Percentiles rank a stretch among this genome's conserved stretches.
Evolutionary conservation across 2,797 vertebrate genomes (phyloP).

Genomic region (Betta splendens): DNA sequence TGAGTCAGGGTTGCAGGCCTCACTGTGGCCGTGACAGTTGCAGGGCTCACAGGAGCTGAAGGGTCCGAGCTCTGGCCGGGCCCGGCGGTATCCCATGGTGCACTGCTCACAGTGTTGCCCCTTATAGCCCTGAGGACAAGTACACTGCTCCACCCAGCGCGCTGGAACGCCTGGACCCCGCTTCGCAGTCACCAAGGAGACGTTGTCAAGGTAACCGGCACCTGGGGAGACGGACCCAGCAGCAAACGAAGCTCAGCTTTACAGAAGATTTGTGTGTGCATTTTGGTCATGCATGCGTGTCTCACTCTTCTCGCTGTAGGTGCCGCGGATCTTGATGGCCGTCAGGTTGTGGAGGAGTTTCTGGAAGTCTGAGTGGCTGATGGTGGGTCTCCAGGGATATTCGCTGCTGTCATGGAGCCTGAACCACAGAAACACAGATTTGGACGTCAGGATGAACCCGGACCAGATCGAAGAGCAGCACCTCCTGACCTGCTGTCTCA

Average conservation of each 20-base stretch:
- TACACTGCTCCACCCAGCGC: slow-evolving; percentile 92
- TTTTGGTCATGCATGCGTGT: background rate
- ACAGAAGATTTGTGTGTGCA: slow-evolving; percentile 16
- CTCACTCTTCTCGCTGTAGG: slow-evolving; percentile 94
- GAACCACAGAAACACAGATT: slow-evolving; percentile 7
- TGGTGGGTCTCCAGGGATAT: slow-evolving; percentile 91
- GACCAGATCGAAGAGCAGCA: too few relatives aligned
- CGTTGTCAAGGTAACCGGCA: slow-evolving; percentile 90
- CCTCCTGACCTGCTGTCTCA: slow-evolving; percentile 48
- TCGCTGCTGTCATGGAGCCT: slow-evolving; percentile 93
- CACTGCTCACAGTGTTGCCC: slow-evolving; percentile 95
- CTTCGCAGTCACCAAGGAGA: slow-evolving; percentile 86
- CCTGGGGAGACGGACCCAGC: slow-evolving; percentile 65
- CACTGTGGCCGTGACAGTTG: slow-evolving; percentile 91
- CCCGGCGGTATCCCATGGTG: slow-evolving; percentile 87
- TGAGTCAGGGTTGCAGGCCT: slow-evolving; percentile 85
- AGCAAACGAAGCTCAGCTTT: rapidly evolving
- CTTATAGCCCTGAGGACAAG: slow-evolving; percentile 89
- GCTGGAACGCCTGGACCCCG: slow-evolving; percentile 82
- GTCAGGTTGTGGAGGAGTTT: slow-evolving; percentile 95
- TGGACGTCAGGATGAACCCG: too few relatives aligned
- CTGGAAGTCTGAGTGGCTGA: slow-evolving; percentile 91
- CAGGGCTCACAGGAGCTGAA: slow-evolving; percentile 93
- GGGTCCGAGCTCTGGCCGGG: slow-evolving; percentile 81
- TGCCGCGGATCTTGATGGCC: slow-evolving; percentile 93